A percentile compares a stretch with the other conserved stretches of the same genome.
Conservation (phyloP, 2,888 invertebrate genomes). For the Troides oblongomaculatus region DNA sequence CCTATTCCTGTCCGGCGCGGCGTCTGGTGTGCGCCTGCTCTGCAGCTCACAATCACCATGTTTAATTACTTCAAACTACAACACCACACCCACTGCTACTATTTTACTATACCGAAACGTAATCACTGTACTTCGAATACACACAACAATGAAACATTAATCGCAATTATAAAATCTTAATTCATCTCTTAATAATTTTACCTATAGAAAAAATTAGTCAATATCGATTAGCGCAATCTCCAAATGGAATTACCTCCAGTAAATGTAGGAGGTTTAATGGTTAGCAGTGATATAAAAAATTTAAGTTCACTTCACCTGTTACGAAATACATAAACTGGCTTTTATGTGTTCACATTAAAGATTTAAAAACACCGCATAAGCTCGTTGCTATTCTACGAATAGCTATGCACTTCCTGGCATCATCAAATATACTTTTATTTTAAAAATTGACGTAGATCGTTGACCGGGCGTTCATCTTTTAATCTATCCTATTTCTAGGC, state of each 20-base stretch:
- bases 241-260: background rate
- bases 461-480: background rate
- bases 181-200: background rate
- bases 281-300: background rate
- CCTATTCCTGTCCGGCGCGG: conserved; percentile 53
- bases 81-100: conserved; percentile 40
- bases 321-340: background rate
- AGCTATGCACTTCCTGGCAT: background rate
- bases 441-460: background rate
- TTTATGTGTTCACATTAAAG: background rate
- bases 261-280: background rate
- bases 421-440: background rate
- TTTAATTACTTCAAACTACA: conserved; percentile 37
- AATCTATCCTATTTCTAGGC: background rate
- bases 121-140: conserved; percentile 1
- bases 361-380: background rate
- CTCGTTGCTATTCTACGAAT: background rate
- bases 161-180: background rate
- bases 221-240: background rate
- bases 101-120: conserved; percentile 26
- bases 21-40: conserved; percentile 35
- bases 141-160: background rate
- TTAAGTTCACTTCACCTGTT: background rate
- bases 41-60: conserved; percentile 30
- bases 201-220: too few relatives aligned